Percentiles rank a stretch among this genome's conserved stretches.
phyloP scores from a whole-genome alignment of 2,113 vertebrate genomes.

The Myotis davidii region DNA sequence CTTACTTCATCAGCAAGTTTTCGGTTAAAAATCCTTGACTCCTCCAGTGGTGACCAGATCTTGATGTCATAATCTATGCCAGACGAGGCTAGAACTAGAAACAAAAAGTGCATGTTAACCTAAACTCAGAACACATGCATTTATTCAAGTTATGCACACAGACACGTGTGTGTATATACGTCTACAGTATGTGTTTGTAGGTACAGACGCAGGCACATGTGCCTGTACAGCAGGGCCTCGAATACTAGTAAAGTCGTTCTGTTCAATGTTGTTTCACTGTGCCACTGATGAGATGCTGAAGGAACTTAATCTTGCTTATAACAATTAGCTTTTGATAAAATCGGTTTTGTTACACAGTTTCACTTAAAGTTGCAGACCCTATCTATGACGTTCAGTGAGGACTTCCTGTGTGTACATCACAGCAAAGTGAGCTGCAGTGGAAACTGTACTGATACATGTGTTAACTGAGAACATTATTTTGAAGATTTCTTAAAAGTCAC shows the following conservation, averaged over 20 bases:
- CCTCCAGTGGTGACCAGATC: constrained; percentile 97
- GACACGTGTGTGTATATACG: neutral
- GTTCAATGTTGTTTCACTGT: neutral
- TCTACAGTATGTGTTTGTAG: no score
- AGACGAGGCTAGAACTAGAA: constrained; percentile 97
- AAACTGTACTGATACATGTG: neutral
- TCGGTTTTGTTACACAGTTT: neutral
- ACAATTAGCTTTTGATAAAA: neutral
- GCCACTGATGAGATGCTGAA: neutral
- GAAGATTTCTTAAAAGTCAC: constrained; percentile 27
- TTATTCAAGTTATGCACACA: neutral
- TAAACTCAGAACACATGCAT: constrained; percentile 40
- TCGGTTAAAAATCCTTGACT: constrained; percentile 95
- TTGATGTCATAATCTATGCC: constrained; percentile 99
- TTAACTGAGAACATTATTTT: neutral
- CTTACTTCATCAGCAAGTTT: constrained; percentile 96
- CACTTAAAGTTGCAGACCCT: neutral
- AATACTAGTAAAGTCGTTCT: neutral
- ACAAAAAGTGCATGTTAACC: constrained; percentile 56
- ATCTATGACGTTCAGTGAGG: neutral
- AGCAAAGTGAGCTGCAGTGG: neutral
- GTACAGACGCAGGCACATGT: neutral
- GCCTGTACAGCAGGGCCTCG: neutral
- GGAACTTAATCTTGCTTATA: neutral
- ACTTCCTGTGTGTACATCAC: neutral